These are phyloP conservation scores for Psittacula cyanocephala DNA, from an alignment of 2,113 vertebrate species.

Conservation along the genomic window DNA sequence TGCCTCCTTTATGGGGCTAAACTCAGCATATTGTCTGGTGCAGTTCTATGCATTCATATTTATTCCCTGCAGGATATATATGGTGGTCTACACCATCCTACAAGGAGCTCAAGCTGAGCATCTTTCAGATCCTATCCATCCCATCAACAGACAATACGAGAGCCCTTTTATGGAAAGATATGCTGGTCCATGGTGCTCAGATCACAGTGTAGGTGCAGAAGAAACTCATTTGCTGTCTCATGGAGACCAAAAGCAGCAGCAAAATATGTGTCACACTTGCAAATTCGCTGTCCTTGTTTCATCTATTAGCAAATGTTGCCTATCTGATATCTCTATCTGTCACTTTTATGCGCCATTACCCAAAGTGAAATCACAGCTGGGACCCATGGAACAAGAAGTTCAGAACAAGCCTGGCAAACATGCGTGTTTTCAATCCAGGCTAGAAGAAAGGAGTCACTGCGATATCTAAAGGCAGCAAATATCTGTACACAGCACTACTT, in stretches of 20 bases:
- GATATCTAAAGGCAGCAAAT: neutral
- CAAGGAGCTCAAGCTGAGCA: neutral
- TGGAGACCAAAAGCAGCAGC: neutral
- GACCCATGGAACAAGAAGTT: neutral
- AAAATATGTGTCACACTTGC: neutral
- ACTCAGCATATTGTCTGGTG: neutral
- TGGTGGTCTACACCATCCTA: neutral
- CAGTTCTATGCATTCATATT: neutral
- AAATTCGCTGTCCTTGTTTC: neutral
- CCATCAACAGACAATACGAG: neutral
- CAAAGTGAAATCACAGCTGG: neutral
- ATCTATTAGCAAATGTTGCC: neutral
- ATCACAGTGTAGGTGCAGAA: neutral
- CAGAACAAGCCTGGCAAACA: neutral
- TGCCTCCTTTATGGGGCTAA: neutral
- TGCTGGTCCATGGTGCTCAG: neutral
- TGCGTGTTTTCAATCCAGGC: neutral
- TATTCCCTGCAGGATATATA: neutral
- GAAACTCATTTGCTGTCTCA: neutral
- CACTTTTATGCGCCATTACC: neutral
- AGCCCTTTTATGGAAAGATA: neutral
- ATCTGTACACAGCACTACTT: neutral
- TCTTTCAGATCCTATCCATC: neutral
- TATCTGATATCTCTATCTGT: neutral
- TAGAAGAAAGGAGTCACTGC: slow-evolving; percentile 3